phyloP scores from a whole-genome alignment of 2,888 invertebrate genomes.

The Lissocephala sabroskyi region DNA sequence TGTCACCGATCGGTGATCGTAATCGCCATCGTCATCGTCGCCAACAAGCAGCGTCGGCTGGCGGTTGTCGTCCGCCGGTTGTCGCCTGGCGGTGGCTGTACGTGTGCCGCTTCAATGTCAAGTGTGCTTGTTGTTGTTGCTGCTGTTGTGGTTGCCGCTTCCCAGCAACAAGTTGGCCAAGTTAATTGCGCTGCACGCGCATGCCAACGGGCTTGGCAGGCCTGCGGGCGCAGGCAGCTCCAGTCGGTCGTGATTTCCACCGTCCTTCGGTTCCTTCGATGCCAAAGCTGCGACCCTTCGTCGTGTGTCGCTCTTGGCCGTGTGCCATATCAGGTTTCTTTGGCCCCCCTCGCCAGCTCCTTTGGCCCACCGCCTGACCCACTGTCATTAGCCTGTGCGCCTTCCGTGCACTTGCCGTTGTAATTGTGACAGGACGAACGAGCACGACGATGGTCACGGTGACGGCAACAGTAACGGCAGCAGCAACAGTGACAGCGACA shows the following conservation, averaged over 20 bases:
- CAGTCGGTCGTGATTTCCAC: too few species aligned
- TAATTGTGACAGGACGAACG: slow-evolving; percentile 67
- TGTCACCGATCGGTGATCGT: slow-evolving; percentile 45
- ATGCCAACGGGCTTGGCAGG: slow-evolving; percentile 50
- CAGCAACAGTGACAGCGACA: neutral
- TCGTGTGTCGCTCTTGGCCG: slow-evolving; percentile 56
- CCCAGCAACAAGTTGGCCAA: slow-evolving; percentile 52
- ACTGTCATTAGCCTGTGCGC: slow-evolving; percentile 52
- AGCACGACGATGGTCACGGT: slow-evolving; percentile 33
- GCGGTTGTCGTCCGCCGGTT: slow-evolving; percentile 1
- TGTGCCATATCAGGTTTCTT: slow-evolving; percentile 64
- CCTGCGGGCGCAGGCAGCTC: slow-evolving; percentile 12
- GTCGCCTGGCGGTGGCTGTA: neutral
- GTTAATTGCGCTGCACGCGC: slow-evolving; percentile 63
- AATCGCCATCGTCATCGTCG: slow-evolving; percentile 2
- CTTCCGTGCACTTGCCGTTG: slow-evolving; percentile 57
- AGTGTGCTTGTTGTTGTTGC: slow-evolving; percentile 1
- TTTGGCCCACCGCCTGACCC: slow-evolving; percentile 18
- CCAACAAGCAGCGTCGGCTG: slow-evolving; percentile 1
- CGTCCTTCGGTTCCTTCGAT: too few species aligned
- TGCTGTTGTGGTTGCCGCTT: slow-evolving; percentile 4
- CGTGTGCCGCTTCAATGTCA: slow-evolving; percentile 1
- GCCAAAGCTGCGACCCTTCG: too few species aligned
- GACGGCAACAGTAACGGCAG: neutral
- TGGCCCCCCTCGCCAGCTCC: slow-evolving; percentile 47